Evolutionary conservation across 2,888 invertebrate genomes (phyloP), one percentile per base, ranked within the genome.

Genomic region (Listrodromus nycthemerus): DNA sequence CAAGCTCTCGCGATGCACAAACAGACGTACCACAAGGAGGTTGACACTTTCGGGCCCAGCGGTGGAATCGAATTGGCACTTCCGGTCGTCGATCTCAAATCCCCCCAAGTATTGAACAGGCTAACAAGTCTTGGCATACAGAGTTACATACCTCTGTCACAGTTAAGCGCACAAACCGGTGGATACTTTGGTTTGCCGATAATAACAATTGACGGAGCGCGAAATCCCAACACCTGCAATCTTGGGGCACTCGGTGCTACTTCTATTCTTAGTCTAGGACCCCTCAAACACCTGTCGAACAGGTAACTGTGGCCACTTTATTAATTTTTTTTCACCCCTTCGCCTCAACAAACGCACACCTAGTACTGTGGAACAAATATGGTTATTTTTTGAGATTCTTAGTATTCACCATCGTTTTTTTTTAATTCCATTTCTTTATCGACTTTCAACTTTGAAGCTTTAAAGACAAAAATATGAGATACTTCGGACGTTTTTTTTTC

Each of bases 171-270:
- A 84, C 93, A 93, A 86, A 92, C 94, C 0, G 95, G 95, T 50
- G 96, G 96, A 4, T 95, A 95, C 83, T 97, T 96, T 87, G 96
- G 96, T 13, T 94, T 97, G 74, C 97, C 97, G 1, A 95, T 97
- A 80, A 95, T 96, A 73, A 95, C 96, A 1, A 95, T 95, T 70
- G 96, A 96, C 88, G 95, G 95, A 83, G 94, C 95, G 81, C 94
- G 95, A 83, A 96, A 96, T 89, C 95, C 95, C 0, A 94, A 93
- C 77, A 92, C 95, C 66, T 94, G 94, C 65, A 95, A 94, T 90
- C 93, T 96, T 86, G 95, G 95, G 71, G 96, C 95, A 7, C 93
- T 97, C 8, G 96, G 96, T 76, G 96, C 96, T 3, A 96, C 96
- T 48, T 96, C 96, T 10, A 94, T 97, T 80, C 92, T 97, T 75